Conservation (phyloP, 1,140 invertebrate genomes). For the Chionoecetes opilio region DNA sequence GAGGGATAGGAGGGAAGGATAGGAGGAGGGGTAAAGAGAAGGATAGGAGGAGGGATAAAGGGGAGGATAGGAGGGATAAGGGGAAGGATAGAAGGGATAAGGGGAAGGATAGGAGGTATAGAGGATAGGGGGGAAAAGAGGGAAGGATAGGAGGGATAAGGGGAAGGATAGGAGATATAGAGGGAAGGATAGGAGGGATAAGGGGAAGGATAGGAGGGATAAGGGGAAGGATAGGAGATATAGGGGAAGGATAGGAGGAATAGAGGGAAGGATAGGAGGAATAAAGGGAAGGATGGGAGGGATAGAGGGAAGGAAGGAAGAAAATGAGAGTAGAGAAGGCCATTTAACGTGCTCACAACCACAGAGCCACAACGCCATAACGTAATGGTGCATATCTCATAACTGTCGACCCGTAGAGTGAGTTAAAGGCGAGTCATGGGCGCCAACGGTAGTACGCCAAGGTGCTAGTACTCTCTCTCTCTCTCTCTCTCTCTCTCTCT, state of each 20-base stretch:
- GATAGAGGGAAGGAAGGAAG: not conserved
- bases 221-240: not conserved
- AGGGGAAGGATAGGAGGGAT: not conserved
- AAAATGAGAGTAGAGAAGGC: not conserved
- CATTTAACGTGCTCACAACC: constrained; percentile 39
- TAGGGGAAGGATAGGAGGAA: not conserved
- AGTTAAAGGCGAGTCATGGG: constrained; percentile 24
- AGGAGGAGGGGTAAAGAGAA: not conserved
- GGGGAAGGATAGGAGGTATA: no score
- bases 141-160: not conserved
- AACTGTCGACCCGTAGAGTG: constrained; percentile 38
- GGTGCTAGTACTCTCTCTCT: constrained; percentile 17
- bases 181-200: not conserved
- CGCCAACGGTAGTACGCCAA: not conserved
- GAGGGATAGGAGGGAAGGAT: not conserved
- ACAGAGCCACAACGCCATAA: constrained; percentile 40
- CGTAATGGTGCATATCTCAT: constrained; percentile 60
- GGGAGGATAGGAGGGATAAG: no score
- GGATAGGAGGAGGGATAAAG: not conserved
- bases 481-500: constrained; percentile 30
- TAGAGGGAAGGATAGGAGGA: not conserved
- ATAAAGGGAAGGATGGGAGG: not conserved
- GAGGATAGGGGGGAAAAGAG: not conserved
- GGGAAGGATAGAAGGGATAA: not conserved
- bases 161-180: not conserved